phyloP scores from a whole-genome alignment of 1,140 invertebrate species.

The Trialeurodes vaporariorum region DNA sequence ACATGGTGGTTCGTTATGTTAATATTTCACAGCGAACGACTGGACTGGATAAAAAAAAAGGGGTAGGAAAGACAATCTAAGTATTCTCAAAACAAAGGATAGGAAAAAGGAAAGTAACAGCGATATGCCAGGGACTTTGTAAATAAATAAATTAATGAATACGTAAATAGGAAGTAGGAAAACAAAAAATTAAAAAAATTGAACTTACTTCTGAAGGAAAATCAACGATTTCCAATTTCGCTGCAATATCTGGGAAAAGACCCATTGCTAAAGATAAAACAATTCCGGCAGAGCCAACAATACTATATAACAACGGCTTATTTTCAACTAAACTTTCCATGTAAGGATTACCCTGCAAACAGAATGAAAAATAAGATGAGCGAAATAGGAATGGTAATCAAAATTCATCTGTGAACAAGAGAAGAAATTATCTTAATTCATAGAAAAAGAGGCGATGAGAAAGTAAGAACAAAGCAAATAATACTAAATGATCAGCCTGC shows the following conservation, averaged over 20 bases:
- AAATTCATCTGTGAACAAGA: conserved; percentile 1
- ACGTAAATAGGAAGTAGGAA: too few species aligned
- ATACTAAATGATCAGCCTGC: too few species aligned
- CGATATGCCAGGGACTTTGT: too few species aligned
- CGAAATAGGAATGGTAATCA: too few species aligned
- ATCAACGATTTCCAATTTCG: conserved; percentile 79
- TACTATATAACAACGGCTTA: conserved; percentile 80
- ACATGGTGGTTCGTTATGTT: too few species aligned
- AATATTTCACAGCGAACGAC: too few species aligned
- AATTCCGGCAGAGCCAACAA: conserved; percentile 56
- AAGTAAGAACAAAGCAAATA: neutral
- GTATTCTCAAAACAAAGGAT: too few species aligned
- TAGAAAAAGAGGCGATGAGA: neutral
- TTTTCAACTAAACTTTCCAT: conserved; percentile 95
- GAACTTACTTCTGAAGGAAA: conserved; percentile 73
- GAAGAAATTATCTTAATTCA: conserved; percentile 12
- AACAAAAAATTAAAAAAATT: too few species aligned
- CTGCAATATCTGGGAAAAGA: conserved; percentile 59
- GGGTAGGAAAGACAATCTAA: too few species aligned
- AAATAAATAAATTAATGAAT: too few species aligned
- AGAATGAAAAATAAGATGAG: conserved; percentile 12
- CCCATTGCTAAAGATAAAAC: conserved; percentile 67
- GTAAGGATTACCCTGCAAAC: conserved; percentile 82
- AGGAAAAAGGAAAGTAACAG: too few species aligned
- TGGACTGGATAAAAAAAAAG: too few species aligned